Evolutionary conservation across 2,797 vertebrate species (phyloP), one percentile per base, ranked within the genome.

Genomic region (Centropyge bicolor): DNA sequence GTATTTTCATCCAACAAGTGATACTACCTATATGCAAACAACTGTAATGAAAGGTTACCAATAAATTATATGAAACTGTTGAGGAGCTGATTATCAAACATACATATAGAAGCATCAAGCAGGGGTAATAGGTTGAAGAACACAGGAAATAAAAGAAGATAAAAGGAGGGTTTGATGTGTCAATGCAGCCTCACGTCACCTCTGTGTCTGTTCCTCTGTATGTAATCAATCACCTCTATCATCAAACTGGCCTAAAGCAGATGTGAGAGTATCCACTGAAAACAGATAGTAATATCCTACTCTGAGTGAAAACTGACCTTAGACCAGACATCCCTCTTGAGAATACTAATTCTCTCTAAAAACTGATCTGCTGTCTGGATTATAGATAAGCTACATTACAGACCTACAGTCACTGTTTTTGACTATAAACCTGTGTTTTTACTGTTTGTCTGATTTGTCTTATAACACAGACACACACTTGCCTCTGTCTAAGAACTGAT

Each of bases 291-390:
- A 67, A 73, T 67, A 76, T 46, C 45, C 31, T 5, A 38, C 65
- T 60, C 68, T 46, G 66, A 65, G 46, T 52, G 54, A 63, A 76
- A 74, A 62, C 76, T 76, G 68, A 83, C 73, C 78, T 31, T n/a
- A 69, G 56, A 66, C 60, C 52, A 73, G 79, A 27, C 1, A 3
- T 22, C 20, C 17, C 65, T 38, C 56, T 46, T 27, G 70, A 24
- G 48, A 54, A 80, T 70, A 56, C 43, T 67, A 68, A 85, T 82
- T 81, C 22, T 48, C 48, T 54, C 64, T 68, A 71, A 72, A 80
- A 69, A 62, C 35, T 54, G 69, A 65, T 55, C 52, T 35, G 7
- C 13, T 12, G 52, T 62, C 62, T 86, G 62, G 78, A 78, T 82
- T 36, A 71, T 66, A 46, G 40, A 81, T 63, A 8, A 74, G 51